Percentiles rank a stretch among this genome's conserved stretches.
Evolutionary conservation across 1,140 invertebrate species (phyloP).

Genomic region (Paralvinella palmiformis): DNA sequence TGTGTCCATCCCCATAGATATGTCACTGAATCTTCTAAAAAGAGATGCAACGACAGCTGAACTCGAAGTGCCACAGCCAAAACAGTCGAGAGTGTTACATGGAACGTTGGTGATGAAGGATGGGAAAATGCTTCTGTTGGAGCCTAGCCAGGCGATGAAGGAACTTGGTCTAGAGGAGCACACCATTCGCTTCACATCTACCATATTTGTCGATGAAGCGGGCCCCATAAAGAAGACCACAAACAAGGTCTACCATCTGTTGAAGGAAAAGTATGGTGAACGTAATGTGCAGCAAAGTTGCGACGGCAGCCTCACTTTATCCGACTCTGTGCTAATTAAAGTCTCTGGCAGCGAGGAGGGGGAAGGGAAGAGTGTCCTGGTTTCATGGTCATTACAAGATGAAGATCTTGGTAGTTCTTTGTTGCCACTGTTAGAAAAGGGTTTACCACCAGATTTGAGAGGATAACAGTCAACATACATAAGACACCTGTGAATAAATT

Average conservation of each 20-base stretch:
- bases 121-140: constrained; percentile 72
- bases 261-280: neutral
- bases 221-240: constrained; percentile 69
- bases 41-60: constrained; percentile 19
- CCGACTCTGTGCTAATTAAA: constrained; percentile 79
- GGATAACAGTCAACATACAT: too few relatives aligned
- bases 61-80: constrained; percentile 70
- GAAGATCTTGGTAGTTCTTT: constrained; percentile 88
- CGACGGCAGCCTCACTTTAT: constrained; percentile 74
- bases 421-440: constrained; percentile 45
- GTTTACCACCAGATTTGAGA: neutral
- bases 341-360: constrained; percentile 70
- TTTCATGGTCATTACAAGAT: constrained; percentile 94
- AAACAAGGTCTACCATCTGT: constrained; percentile 64
- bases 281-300: constrained; percentile 67
- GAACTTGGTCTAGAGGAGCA: constrained; percentile 76
- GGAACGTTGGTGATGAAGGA: constrained; percentile 80
- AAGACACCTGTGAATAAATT: too few relatives aligned
- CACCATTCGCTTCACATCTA: constrained; percentile 81
- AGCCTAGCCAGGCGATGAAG: constrained; percentile 80
- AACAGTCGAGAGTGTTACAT: constrained; percentile 75
- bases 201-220: constrained; percentile 73
- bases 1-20: constrained; percentile 83
- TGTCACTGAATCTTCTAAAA: constrained; percentile 72
- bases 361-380: constrained; percentile 78